Conservation (phyloP, 2,113 vertebrate genomes). For the Chauna torquata region DNA sequence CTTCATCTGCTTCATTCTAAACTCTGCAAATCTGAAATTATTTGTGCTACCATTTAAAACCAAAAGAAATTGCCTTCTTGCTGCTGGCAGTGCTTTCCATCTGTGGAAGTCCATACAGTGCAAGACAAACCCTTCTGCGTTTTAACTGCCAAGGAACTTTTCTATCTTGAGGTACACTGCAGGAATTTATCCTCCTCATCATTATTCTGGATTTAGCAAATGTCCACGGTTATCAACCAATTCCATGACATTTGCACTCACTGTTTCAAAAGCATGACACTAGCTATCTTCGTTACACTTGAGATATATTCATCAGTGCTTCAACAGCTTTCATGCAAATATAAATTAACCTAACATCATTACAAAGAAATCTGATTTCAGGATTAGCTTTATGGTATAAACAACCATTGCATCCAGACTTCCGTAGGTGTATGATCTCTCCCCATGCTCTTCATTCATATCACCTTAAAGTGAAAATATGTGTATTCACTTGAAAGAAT, state of each 20-base stretch:
- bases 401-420: background rate
- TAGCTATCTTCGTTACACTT: background rate
- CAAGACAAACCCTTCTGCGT: background rate
- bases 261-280: background rate
- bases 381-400: background rate
- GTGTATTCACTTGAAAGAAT: background rate
- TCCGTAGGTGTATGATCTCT: background rate
- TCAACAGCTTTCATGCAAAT: background rate
- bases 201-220: background rate
- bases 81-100: background rate
- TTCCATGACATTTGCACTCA: background rate
- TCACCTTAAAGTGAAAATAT: background rate
- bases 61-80: background rate
- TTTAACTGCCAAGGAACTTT: background rate
- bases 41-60: rapidly evolving
- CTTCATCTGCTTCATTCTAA: background rate
- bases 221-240: background rate
- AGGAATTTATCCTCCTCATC: background rate
- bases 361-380: background rate
- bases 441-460: background rate
- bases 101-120: background rate
- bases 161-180: background rate
- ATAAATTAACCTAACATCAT: background rate
- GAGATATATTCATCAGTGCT: background rate
- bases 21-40: background rate